Evolutionary conservation across 1,140 invertebrate species (phyloP), one percentile per base, ranked within the genome.

Genomic region (Drosophila ficusphila): DNA sequence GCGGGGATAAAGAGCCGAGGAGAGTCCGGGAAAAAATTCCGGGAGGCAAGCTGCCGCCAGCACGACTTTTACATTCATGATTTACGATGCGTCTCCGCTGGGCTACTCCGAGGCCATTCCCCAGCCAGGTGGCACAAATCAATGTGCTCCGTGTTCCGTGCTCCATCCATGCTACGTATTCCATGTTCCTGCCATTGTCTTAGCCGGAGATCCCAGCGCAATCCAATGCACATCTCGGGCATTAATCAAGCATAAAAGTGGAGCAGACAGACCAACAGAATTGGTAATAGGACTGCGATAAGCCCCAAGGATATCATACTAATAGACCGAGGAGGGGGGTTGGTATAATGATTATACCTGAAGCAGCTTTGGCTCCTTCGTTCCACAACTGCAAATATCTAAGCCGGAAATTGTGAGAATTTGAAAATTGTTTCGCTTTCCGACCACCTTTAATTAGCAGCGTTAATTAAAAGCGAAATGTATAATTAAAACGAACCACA

Each of bases 161-260:
- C 16, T 60, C 41, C 29, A n/a, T 42, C 12, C 68, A 42, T 27
- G 47, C 29, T 38, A 27, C 39, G 29, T 21, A 27, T 12, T 60
- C 41, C 29, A 27, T 49, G 39, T 11, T 46, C 49, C 31, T 21
- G 34, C 19, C 39, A 47, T 44, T 70, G 54, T 74, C 49, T 68
- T 31, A 65, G 33, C 56, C 57, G 8, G 16, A 31, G 21, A 61
- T 56, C 34, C 38, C 12, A 38, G 34, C 41, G 39, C 34, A 82
- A 82, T 61, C 64, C 64, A 67, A 64, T 68, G 58, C 51, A 74
- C 71, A 74, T 74, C 58, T 46, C 51, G 58, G 33, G 76, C 81
- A 86, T 85, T 74, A 85, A 86, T 85, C 81, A 85, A 81, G 56
- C 49, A 72, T 57, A 74, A 79, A 79, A 42, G 47, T 57, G 51